These are phyloP conservation scores for Nasonia vitripennis DNA, from an alignment of 1,140 invertebrate genomes.

Conservation along the genomic window DNA sequence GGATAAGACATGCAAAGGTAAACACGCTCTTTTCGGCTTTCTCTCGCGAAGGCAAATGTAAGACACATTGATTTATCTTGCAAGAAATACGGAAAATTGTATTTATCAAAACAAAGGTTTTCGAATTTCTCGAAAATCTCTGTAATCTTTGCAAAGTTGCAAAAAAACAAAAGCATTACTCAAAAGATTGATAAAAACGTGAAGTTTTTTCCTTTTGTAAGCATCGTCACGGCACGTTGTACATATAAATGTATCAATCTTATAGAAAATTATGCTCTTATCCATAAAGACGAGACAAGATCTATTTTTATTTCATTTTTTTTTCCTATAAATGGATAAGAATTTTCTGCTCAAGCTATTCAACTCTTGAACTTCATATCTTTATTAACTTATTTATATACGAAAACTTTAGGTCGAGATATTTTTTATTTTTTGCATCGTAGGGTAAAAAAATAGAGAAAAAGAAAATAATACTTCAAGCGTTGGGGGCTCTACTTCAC, in stretches of 20 bases:
- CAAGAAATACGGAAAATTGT: slow-evolving; percentile 11
- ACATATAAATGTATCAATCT: slow-evolving; percentile 42
- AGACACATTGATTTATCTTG: slow-evolving; percentile 26
- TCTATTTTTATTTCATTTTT: slow-evolving; percentile 1
- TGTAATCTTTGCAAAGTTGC: slow-evolving; percentile 9
- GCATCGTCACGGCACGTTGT: slow-evolving; percentile 20
- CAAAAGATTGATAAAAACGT: background rate
- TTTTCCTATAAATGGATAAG: background rate
- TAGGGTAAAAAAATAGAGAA: slow-evolving; percentile 3
- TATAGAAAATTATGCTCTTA: slow-evolving; percentile 26
- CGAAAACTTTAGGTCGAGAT: slow-evolving; percentile 20
- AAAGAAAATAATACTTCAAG: background rate
- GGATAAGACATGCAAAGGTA: background rate
- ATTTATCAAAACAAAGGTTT: background rate
- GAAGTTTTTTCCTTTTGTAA: slow-evolving; percentile 20
- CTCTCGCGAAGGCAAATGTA: slow-evolving; percentile 25
- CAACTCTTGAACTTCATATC: background rate
- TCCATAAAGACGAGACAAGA: slow-evolving; percentile 6
- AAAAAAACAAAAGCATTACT: slow-evolving; percentile 8
- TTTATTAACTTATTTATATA: slow-evolving; percentile 48
- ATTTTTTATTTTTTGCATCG: slow-evolving; percentile 44
- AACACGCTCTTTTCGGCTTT: slow-evolving; percentile 23
- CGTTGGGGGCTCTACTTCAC: slow-evolving; percentile 7
- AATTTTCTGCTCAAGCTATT: slow-evolving; percentile 14
- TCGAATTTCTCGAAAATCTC: slow-evolving; percentile 19